Percentiles rank a stretch among this genome's conserved stretches.
These are phyloP conservation scores for Palythoa heliodiscus DNA, from an alignment of 92 coral and sea anemone genomes.

Conservation along the genomic window DNA sequence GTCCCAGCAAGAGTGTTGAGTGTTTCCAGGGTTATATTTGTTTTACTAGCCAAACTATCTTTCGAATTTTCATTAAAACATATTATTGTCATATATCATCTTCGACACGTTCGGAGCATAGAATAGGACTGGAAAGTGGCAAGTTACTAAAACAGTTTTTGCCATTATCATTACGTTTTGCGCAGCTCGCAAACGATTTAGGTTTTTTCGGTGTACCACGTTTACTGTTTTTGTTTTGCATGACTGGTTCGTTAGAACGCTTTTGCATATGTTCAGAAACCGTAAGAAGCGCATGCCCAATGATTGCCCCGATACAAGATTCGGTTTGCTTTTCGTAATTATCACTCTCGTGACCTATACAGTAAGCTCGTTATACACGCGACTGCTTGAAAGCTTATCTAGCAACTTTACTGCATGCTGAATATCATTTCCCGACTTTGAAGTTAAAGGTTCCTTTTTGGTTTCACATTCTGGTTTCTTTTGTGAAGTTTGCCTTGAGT, in stretches of 20 bases:
- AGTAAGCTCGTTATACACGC: background rate
- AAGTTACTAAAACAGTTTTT: background rate
- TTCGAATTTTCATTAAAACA: background rate
- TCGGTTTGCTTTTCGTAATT: background rate
- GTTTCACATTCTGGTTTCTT: background rate
- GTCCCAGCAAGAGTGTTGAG: conserved; percentile 3
- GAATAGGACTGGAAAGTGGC: background rate
- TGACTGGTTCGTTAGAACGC: background rate
- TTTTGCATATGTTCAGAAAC: background rate
- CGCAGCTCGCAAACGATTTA: too few relatives aligned
- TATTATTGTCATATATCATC: background rate
- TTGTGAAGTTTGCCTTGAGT: background rate
- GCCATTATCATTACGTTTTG: background rate
- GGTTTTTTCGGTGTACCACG: background rate
- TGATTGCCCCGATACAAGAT: background rate
- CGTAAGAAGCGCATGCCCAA: background rate
- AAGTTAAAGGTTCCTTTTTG: background rate
- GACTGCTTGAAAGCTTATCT: background rate
- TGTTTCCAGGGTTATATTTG: background rate
- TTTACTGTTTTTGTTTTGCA: background rate
- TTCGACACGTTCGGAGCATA: background rate
- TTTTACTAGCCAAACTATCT: background rate
- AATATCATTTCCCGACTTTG: background rate
- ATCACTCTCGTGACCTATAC: background rate
- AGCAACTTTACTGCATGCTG: background rate